Conservation (phyloP, 2,113 vertebrate genomes). For the Ictidomys tridecemlineatus region DNA sequence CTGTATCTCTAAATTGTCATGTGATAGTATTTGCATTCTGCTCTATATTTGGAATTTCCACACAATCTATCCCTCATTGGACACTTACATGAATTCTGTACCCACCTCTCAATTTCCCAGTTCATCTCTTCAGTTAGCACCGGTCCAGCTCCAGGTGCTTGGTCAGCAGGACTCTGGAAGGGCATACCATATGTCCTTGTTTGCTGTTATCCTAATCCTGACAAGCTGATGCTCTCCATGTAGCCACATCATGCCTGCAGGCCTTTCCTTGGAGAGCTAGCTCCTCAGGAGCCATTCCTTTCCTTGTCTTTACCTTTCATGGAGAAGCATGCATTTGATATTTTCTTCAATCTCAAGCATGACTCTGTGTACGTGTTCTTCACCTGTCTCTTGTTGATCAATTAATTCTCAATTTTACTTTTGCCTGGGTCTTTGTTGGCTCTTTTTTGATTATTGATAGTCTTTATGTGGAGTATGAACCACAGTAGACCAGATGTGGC, state of each 20-base stretch:
- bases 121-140: not conserved
- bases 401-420: not conserved
- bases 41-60: too few species aligned
- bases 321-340: fast-evolving
- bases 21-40: too few species aligned
- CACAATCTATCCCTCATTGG: not conserved
- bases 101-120: not conserved
- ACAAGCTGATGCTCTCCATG: not conserved
- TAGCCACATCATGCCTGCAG: too few species aligned
- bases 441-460: too few species aligned
- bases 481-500: fast-evolving
- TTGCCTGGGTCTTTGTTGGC: not conserved
- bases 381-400: not conserved
- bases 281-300: too few species aligned
- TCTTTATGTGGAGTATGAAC: not conserved
- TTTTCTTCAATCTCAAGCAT: not conserved
- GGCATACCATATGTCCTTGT: not conserved
- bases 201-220: too few species aligned
- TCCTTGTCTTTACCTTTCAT: too few species aligned
- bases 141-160: not conserved
- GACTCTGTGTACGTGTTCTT: fast-evolving
- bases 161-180: not conserved
- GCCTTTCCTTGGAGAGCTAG: too few species aligned
- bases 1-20: not conserved
- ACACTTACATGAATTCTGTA: fast-evolving